Evolutionary conservation across 2,797 vertebrate species (phyloP).

Genomic region (Hippoglossus hippoglossus): DNA sequence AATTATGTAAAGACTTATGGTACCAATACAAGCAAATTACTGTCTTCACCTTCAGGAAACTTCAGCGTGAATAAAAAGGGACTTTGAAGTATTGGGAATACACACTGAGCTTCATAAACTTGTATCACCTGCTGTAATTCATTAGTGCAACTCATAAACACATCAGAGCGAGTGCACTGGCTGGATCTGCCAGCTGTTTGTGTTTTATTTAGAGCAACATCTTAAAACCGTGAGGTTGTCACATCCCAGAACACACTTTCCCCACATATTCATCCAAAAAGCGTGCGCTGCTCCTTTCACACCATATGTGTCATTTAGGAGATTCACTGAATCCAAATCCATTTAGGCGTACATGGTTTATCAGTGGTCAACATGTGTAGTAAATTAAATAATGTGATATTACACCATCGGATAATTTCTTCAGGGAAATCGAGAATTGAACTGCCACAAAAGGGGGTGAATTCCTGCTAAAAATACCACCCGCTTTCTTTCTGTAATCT

Average conservation of each 20-base stretch:
- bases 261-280: too few relatives aligned
- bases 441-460: neutral
- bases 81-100: slow-evolving; percentile 36
- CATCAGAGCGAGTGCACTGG: slow-evolving; percentile 21
- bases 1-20: slow-evolving; percentile 49
- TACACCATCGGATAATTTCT: slow-evolving; percentile 21
- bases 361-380: slow-evolving; percentile 48
- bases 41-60: slow-evolving; percentile 45
- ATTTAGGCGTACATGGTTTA: slow-evolving; percentile 26
- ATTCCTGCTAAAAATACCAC: slow-evolving; percentile 38
- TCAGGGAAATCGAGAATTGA: slow-evolving; percentile 14
- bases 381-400: slow-evolving; percentile 41
- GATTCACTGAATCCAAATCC: slow-evolving; percentile 16
- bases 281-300: neutral
- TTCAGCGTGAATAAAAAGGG: slow-evolving; percentile 4
- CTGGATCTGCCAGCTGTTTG: slow-evolving; percentile 26
- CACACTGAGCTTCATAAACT: slow-evolving; percentile 52
- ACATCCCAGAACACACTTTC: neutral
- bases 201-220: slow-evolving; percentile 4
- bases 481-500: slow-evolving; percentile 56
- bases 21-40: slow-evolving; percentile 35
- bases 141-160: slow-evolving; percentile 64
- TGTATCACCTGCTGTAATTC: slow-evolving; percentile 46
- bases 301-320: neutral
- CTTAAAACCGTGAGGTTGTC: neutral